Percentiles rank a stretch among this genome's conserved stretches.
Evolutionary conservation across 2,797 vertebrate genomes (phyloP).

Genomic region (Geotria australis): DNA sequence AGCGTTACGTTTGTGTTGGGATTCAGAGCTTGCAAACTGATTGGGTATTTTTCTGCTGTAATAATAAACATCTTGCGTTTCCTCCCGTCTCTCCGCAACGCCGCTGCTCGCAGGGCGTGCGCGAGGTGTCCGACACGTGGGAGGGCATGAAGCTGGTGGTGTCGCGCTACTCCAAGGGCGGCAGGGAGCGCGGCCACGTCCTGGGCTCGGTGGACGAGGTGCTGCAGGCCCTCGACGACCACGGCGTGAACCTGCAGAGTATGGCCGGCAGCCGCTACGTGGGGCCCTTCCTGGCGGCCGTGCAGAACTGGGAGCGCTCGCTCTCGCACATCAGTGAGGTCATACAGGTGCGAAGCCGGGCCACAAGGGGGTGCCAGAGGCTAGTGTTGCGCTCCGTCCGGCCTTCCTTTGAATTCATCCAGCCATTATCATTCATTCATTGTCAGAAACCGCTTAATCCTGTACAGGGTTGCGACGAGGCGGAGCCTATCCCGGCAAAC

Average conservation of each 20-base stretch:
- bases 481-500: too few species aligned
- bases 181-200: constrained; percentile 37
- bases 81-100: too few species aligned
- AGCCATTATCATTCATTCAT: too few species aligned
- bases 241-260: constrained; percentile 56
- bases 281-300: constrained; percentile 44
- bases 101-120: constrained; percentile 36
- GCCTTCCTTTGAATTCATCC: too few species aligned
- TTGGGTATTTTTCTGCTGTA: too few species aligned
- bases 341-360: constrained; percentile 28
- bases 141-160: constrained; percentile 47
- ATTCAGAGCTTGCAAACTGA: too few species aligned
- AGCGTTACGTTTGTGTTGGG: too few species aligned
- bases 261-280: constrained; percentile 60
- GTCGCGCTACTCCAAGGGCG: constrained; percentile 41
- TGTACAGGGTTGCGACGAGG: too few species aligned
- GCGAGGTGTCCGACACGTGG: constrained; percentile 57
- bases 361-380: too few species aligned
- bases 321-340: constrained; percentile 65
- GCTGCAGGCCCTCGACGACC: constrained; percentile 46
- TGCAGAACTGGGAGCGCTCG: constrained; percentile 58
- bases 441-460: too few species aligned
- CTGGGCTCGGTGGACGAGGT: constrained; percentile 52
- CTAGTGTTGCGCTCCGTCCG: too few species aligned
- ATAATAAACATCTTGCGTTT: too few species aligned